Evolutionary conservation across 2,113 vertebrate genomes (phyloP), one percentile per base, ranked within the genome.

Genomic region (Sylvietta virens): DNA sequence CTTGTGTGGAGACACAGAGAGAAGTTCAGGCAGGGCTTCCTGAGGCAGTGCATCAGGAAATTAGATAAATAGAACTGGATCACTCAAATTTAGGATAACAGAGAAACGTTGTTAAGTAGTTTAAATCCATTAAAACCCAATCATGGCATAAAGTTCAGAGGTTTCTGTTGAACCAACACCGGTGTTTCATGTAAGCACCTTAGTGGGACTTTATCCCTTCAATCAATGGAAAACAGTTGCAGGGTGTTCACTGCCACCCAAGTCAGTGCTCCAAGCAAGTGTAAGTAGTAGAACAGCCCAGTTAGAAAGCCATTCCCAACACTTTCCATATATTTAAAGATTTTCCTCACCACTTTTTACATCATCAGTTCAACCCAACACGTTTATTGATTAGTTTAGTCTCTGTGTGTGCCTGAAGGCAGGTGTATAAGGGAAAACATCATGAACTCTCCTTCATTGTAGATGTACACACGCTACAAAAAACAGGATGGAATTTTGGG

Each of bases 181-280:
- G 60, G n/a, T 57, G 50, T 21, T 39, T 48, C 86, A n/a, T 74
- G 30, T 11, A 35, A 83, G 27, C 19, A 56, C 11, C 18, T 78
- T 35, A 31, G 5, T 35, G 53, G 12, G 28, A 56, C 17, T 47
- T 96, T 31, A 26, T 44, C 13, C 23, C 45, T 81, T 64, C 14
- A 0, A 6, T 40, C 3, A 0, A 27, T 6, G 12, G 54, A 47
- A 83, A 94, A 76, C 15, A 24, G n/a, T 20, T 6, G 0, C 19
- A 26, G 20, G 20, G 7, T 35, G 3, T 40, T 45, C 13, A 4
- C 56, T 64, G 69, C 22, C 2, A 1, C 54, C 14, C 45, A 72
- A 45, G 19, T 6, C 78, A 74, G 54, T 33, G 54, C 24, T 42
- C 30, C n/a, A 7, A 51, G 27, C 4, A 77, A 37, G 7, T 58